Conservation (phyloP, 2,888 invertebrate species). For the Nesidiocoris tenuis region DNA sequence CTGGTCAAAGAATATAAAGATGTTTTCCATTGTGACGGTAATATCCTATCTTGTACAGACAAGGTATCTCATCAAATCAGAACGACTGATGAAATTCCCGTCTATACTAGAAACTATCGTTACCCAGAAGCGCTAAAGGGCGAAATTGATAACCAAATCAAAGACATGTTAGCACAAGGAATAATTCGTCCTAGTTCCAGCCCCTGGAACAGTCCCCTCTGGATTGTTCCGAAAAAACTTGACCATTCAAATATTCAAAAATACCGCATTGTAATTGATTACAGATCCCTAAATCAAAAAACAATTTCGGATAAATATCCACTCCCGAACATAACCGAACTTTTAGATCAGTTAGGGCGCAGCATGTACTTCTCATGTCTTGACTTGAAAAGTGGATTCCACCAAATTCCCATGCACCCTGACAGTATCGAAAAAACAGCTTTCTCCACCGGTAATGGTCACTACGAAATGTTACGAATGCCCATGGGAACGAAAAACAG, state of each 20-base stretch:
- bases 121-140: neutral
- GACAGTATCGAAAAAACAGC: constrained; percentile 4
- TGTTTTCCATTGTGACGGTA: neutral
- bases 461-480: constrained; percentile 17
- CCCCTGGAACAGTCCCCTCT: constrained; percentile 4
- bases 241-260: neutral
- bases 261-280: neutral
- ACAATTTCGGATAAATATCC: constrained; percentile 6
- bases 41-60: neutral
- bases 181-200: neutral
- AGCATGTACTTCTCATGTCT: neutral
- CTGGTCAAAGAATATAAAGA: constrained; percentile 13
- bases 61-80: constrained; percentile 23
- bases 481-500: constrained; percentile 1
- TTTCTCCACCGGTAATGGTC: constrained; percentile 1
- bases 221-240: constrained; percentile 8
- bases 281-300: neutral
- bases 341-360: constrained; percentile 1
- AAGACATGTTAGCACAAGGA: neutral
- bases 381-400: neutral
- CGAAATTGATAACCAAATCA: neutral
- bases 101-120: neutral
- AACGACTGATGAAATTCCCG: constrained; percentile 17
- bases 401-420: neutral
- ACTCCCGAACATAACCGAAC: neutral